A percentile compares a stretch with the other conserved stretches of the same genome.
These are phyloP conservation scores for Kryphioiulus occultus DNA, from an alignment of 2,888 invertebrate genomes.

Conservation along the genomic window DNA sequence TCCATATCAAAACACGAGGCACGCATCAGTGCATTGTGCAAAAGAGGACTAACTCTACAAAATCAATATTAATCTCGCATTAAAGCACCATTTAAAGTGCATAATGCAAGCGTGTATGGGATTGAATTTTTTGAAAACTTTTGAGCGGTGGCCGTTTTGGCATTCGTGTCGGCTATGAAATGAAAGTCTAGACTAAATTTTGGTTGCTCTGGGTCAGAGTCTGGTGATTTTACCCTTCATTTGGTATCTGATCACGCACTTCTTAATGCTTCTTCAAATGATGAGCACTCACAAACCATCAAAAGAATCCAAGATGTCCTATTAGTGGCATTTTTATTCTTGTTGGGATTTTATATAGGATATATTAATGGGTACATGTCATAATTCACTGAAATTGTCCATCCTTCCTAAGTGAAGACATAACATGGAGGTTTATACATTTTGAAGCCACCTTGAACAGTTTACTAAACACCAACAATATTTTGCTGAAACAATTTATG, in stretches of 20 bases:
- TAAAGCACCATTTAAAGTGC: background rate
- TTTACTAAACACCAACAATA: no score
- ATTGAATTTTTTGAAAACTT: background rate
- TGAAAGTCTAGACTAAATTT: background rate
- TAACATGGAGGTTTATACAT: no score
- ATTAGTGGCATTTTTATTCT: background rate
- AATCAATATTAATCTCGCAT: constrained; percentile 14
- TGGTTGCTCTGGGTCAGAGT: background rate
- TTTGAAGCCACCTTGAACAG: no score
- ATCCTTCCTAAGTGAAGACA: no score
- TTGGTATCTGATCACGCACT: constrained; percentile 12
- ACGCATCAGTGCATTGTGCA: background rate
- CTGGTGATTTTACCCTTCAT: background rate
- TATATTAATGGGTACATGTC: no score
- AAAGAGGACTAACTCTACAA: background rate
- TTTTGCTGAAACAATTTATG: no score
- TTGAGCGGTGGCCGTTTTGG: background rate
- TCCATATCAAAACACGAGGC: background rate
- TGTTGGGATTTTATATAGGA: background rate
- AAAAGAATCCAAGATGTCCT: background rate
- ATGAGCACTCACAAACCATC: background rate
- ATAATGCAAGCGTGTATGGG: background rate
- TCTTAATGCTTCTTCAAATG: background rate
- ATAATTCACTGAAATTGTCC: no score
- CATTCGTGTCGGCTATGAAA: background rate